Percentiles rank a stretch among this genome's conserved stretches.
phyloP scores from a whole-genome alignment of 1,140 invertebrate genomes.

The Panulirus ornatus region DNA sequence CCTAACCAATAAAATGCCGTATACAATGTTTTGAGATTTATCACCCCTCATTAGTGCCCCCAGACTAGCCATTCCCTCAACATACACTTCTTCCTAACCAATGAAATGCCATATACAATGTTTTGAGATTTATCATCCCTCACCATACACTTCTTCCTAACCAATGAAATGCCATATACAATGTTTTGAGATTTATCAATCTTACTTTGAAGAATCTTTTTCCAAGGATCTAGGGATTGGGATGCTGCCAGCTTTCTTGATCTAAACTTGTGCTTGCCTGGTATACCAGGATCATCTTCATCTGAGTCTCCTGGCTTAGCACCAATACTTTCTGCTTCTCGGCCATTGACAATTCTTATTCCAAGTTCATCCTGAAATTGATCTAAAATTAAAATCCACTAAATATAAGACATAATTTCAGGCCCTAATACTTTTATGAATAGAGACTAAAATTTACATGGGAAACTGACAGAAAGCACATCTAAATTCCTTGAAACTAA shows the following conservation, averaged over 20 bases:
- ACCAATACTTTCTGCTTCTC: constrained; percentile 88
- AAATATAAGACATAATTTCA: neutral
- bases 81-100: no score
- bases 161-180: no score
- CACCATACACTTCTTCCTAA: no score
- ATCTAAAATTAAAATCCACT: neutral
- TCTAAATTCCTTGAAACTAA: no score
- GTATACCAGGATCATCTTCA: constrained; percentile 78
- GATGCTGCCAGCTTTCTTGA: constrained; percentile 54
- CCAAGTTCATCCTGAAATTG: constrained; percentile 71
- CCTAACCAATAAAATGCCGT: no score
- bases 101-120: no score
- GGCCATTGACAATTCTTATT: constrained; percentile 84
- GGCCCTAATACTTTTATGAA: neutral
- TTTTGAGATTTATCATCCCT: no score
- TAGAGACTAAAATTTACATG: neutral
- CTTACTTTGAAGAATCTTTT: constrained; percentile 76
- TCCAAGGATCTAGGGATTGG: constrained; percentile 68
- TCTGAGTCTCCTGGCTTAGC: constrained; percentile 85
- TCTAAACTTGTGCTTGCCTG: constrained; percentile 60
- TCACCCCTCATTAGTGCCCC: no score
- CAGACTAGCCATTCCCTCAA: no score
- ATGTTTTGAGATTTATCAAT: no score
- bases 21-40: no score
- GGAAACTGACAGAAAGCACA: no score